Evolutionary conservation across 2,888 invertebrate genomes (phyloP).

Genomic region (Lobophora halterata): DNA sequence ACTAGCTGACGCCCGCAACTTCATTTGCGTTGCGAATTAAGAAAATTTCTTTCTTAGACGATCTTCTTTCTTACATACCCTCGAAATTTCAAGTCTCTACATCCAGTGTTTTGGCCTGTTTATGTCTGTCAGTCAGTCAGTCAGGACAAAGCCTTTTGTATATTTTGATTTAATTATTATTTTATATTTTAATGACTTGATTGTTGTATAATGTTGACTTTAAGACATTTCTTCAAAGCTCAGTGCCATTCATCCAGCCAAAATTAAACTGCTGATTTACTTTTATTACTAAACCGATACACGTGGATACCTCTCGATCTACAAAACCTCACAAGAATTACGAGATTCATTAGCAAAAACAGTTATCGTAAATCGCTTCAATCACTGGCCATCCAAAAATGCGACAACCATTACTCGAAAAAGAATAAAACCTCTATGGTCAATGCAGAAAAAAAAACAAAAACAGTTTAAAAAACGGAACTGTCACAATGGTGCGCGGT

Average conservation of each 20-base stretch:
- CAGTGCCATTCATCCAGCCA: constrained; percentile 7
- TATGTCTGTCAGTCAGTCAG: too few species aligned
- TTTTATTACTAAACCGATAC: constrained; percentile 21
- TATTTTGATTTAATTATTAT: too few species aligned
- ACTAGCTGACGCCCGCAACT: too few species aligned
- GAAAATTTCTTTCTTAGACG: too few species aligned
- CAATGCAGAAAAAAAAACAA: constrained; percentile 47
- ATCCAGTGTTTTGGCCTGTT: too few species aligned
- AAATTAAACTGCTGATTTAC: constrained; percentile 29
- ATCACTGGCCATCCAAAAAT: constrained; percentile 61
- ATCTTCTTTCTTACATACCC: too few species aligned
- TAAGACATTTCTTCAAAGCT: too few species aligned
- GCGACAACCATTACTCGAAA: constrained; percentile 57
- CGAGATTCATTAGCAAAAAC: constrained; percentile 67
- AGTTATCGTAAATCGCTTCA: constrained; percentile 64
- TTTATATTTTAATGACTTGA: too few species aligned
- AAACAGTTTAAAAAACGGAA: constrained; percentile 52
- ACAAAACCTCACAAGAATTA: constrained; percentile 38
- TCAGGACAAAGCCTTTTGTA: too few species aligned
- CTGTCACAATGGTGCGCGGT: constrained; percentile 77
- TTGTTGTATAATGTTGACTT: too few species aligned
- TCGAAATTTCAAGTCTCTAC: too few species aligned
- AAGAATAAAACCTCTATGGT: constrained; percentile 55
- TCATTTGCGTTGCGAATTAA: too few species aligned
- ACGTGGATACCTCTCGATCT: constrained; percentile 21